Evolutionary conservation across 2,797 vertebrate species (phyloP), one percentile per base, ranked within the genome.

Genomic region (Chelidonichthys spinosus): DNA sequence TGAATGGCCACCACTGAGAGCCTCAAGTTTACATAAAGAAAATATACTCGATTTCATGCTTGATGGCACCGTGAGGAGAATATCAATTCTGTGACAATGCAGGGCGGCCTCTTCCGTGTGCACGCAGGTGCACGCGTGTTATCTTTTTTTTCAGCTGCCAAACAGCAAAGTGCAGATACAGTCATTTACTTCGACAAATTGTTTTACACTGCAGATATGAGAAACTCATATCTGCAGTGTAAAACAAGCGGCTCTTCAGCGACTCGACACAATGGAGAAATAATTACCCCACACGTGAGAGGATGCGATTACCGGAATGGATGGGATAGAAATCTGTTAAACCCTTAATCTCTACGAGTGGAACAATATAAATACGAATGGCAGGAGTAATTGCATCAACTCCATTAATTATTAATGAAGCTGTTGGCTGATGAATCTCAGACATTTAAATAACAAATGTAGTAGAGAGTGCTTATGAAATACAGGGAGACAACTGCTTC

Each of bases 311-410:
- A 83, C 69, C 7, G 49, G 56, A 71, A 83, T 49, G 9, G 63
- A 76, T 75, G 69, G 87, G 78, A 87, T 82, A 85, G 81, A 73
- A 85, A 90, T 91, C 80, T 79, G 59, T 76, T 85, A 79, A 86
- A 86, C 73, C 78, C 77, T 67, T 90, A 84, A 89, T 87, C 89
- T 78, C 66, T 46, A 53, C 8, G 3, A 72, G 72, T 37, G 71
- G 63, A 84, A 83, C 77, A 76, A 77, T 69, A 69, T 46, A 81
- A 85, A 86, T 66, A 76, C 47, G 76, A 83, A 82, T 60, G 76
- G 49, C 49, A 81, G 47, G 18, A 70, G 61, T 72, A 76, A 87
- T 79, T 76, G 44, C 62, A 39, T 58, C 8, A 9, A 63, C 58
- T 69, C 62, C 42, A 72, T 85, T 65, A 54, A 82, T 84, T 83